Conservation (phyloP, 1,140 invertebrate genomes). For the Aphis craccivora region DNA sequence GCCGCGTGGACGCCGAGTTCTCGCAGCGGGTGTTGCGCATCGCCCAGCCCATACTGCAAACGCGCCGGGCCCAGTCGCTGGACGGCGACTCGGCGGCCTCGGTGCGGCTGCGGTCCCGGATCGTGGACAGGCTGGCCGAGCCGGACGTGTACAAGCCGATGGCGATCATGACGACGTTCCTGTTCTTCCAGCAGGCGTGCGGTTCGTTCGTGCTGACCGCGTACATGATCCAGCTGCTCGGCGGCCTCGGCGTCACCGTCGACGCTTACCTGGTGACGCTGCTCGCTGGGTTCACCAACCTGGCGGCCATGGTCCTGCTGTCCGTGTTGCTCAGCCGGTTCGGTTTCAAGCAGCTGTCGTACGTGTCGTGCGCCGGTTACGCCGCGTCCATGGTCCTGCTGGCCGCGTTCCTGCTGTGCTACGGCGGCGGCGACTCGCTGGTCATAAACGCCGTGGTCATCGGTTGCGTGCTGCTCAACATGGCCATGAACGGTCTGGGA, state of each 20-base stretch:
- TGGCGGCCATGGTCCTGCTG: conserved; percentile 66
- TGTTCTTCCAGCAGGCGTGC: conserved; percentile 81
- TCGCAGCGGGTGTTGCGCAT: conserved; percentile 68
- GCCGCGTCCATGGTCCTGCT: conserved; percentile 67
- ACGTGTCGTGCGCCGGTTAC: conserved; percentile 69
- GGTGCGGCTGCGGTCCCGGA: conserved; percentile 57
- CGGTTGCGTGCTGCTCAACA: conserved; percentile 64
- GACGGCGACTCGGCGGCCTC: conserved; percentile 44
- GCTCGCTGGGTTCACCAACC: conserved; percentile 67
- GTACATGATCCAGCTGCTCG: conserved; percentile 72
- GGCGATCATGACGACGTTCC: conserved; percentile 71
- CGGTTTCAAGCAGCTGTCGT: conserved; percentile 67
- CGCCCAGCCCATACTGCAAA: conserved; percentile 64
- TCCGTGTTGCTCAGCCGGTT: conserved; percentile 68
- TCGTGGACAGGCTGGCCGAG: conserved; percentile 62
- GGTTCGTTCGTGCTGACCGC: conserved; percentile 76
- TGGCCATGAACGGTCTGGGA: conserved; percentile 68
- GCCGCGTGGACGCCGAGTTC: conserved; percentile 67
- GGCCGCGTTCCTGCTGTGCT: conserved; percentile 64
- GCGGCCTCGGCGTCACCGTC: conserved; percentile 36
- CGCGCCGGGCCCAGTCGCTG: conserved; percentile 58
- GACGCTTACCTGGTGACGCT: conserved; percentile 62
- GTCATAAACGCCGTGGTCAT: conserved; percentile 17
- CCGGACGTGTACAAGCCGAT: conserved; percentile 68
- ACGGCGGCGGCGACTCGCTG: neutral